These are phyloP conservation scores for Leucania comma DNA, from an alignment of 2,888 invertebrate species.

Conservation along the genomic window DNA sequence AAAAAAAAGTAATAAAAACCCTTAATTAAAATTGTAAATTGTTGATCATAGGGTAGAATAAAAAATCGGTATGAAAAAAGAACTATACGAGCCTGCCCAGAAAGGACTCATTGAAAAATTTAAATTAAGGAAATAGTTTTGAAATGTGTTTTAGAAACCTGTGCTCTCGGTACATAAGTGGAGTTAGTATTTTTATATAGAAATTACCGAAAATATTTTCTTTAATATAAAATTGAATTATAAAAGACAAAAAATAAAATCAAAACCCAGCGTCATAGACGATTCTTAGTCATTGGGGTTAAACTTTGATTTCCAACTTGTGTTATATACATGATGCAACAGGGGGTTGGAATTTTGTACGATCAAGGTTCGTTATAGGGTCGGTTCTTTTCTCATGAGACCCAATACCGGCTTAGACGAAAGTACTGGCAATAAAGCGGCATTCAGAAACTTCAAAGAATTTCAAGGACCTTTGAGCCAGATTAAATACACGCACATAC, in stretches of 20 bases:
- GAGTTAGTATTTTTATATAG: background rate
- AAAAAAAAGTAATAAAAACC: slow-evolving; percentile 1
- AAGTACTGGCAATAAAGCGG: slow-evolving; percentile 11
- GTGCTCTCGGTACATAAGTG: background rate
- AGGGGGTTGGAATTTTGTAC: slow-evolving; percentile 21
- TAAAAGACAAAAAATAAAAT: background rate
- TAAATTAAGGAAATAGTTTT: background rate
- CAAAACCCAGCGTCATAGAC: no score
- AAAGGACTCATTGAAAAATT: background rate
- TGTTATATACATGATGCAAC: slow-evolving; percentile 9
- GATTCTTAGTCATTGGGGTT: background rate
- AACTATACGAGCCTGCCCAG: background rate
- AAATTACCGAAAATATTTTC: background rate
- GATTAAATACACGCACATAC: no score
- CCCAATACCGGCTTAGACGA: background rate
- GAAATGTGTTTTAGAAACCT: background rate
- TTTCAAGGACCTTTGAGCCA: slow-evolving; percentile 5
- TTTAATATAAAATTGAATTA: background rate
- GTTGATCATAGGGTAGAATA: background rate
- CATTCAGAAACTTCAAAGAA: slow-evolving; percentile 49
- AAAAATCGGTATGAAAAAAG: background rate
- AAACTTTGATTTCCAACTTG: slow-evolving; percentile 3
- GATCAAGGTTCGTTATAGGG: slow-evolving; percentile 29
- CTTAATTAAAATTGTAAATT: slow-evolving; percentile 7
- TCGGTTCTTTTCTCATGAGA: slow-evolving; percentile 23